A percentile compares a stretch with the other conserved stretches of the same genome.
These are phyloP conservation scores for Sebastolobus altivelis DNA, from an alignment of 2,797 vertebrate species.

Conservation along the genomic window DNA sequence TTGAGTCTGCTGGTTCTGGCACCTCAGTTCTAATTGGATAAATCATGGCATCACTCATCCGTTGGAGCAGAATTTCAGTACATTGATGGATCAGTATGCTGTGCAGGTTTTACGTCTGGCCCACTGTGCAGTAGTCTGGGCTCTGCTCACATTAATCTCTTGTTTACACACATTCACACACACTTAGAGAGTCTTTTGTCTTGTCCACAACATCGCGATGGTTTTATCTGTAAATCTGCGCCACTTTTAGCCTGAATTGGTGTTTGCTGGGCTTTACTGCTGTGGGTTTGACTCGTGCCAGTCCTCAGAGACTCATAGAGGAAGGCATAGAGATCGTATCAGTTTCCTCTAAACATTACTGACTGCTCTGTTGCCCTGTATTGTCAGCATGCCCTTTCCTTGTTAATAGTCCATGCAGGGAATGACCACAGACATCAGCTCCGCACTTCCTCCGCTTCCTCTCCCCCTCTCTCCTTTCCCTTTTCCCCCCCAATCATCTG, in stretches of 20 bases:
- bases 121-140: neutral
- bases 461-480: neutral
- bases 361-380: slow-evolving; percentile 57
- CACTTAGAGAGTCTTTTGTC: neutral
- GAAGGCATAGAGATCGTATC: slow-evolving; percentile 81
- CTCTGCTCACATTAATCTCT: neutral
- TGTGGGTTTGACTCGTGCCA: slow-evolving; percentile 40
- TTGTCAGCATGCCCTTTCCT: slow-evolving; percentile 71
- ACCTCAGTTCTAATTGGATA: neutral
- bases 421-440: slow-evolving; percentile 69
- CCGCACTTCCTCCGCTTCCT: slow-evolving; percentile 61
- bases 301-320: slow-evolving; percentile 76
- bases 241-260: neutral
- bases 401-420: slow-evolving; percentile 70
- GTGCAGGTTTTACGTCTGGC: neutral
- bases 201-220: neutral
- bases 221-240: neutral
- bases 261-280: slow-evolving; percentile 23
- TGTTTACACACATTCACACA: neutral
- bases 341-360: slow-evolving; percentile 74
- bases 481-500: slow-evolving; percentile 42
- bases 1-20: neutral
- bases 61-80: neutral
- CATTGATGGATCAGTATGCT: neutral
- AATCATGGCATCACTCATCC: neutral